Percentiles rank a stretch among this genome's conserved stretches.
These are phyloP conservation scores for Sakesphorus luctuosus DNA, from an alignment of 2,113 vertebrate genomes.

Conservation along the genomic window DNA sequence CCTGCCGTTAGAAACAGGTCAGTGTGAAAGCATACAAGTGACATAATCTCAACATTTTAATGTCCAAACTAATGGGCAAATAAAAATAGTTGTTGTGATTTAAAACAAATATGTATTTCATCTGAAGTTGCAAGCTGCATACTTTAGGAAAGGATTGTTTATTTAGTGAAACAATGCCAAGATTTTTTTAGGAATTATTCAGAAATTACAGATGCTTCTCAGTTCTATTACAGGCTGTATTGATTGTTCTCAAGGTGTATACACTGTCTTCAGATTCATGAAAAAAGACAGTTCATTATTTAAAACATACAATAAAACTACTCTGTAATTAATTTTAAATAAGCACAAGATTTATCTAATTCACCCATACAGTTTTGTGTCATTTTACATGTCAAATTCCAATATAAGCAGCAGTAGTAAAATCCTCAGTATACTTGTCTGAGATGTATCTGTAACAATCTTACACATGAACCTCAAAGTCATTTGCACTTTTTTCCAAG, in stretches of 20 bases:
- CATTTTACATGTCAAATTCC: not conserved
- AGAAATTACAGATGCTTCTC: not conserved
- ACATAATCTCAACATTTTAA: not conserved
- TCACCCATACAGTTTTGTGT: not conserved
- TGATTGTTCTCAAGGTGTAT: not conserved
- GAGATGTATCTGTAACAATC: not conserved
- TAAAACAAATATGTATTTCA: not conserved
- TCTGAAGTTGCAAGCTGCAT: not conserved
- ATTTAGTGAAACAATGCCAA: not conserved
- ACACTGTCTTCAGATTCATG: not conserved
- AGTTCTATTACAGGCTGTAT: not conserved
- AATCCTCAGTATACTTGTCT: not conserved
- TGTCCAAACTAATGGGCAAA: not conserved
- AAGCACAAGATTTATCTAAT: not conserved
- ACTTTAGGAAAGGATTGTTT: not conserved
- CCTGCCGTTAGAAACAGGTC: not conserved
- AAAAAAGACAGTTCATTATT: not conserved
- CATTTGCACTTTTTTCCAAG: not conserved
- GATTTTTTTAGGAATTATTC: not conserved
- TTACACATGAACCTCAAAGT: not conserved
- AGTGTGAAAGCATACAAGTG: not conserved
- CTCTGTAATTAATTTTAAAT: not conserved
- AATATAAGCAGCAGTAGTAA: not conserved
- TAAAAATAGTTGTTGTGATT: not conserved
- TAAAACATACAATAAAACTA: not conserved